Evolutionary conservation across 2,113 vertebrate genomes (phyloP).

Genomic region (Phalacrocorax brasilianus): DNA sequence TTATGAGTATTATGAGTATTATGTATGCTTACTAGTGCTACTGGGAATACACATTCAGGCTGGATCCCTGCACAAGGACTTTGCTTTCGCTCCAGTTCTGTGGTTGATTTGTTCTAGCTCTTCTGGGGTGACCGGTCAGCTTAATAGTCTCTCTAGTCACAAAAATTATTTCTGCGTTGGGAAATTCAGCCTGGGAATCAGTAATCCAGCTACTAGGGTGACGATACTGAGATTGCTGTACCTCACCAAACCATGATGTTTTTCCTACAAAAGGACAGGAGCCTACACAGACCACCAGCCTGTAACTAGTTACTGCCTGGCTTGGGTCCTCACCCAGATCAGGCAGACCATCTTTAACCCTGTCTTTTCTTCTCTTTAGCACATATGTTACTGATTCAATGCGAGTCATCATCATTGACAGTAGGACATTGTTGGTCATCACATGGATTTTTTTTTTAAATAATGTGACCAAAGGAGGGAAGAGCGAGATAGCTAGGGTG

Average conservation of each 20-base stretch:
- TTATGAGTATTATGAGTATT: neutral
- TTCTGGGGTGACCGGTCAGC: neutral
- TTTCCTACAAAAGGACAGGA: neutral
- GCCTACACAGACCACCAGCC: neutral
- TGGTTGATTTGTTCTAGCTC: neutral
- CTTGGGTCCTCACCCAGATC: neutral
- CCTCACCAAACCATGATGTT: neutral
- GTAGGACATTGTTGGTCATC: neutral
- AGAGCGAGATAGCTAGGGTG: neutral
- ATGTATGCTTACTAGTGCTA: neutral
- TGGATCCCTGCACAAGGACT: neutral
- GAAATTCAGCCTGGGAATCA: neutral
- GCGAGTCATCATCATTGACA: no score
- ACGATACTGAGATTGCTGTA: neutral
- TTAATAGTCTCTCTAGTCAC: neutral
- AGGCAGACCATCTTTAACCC: neutral
- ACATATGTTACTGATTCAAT: no score
- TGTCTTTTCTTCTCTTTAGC: neutral
- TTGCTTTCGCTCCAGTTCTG: neutral
- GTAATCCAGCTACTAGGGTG: neutral
- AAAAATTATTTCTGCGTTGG: neutral
- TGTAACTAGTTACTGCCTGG: neutral
- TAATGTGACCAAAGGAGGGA: neutral
- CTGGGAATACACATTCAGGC: neutral
- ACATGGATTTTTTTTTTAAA: neutral